Evolutionary conservation across 2,888 invertebrate genomes (phyloP).

Genomic region (Scelioninae gen. 2): DNA sequence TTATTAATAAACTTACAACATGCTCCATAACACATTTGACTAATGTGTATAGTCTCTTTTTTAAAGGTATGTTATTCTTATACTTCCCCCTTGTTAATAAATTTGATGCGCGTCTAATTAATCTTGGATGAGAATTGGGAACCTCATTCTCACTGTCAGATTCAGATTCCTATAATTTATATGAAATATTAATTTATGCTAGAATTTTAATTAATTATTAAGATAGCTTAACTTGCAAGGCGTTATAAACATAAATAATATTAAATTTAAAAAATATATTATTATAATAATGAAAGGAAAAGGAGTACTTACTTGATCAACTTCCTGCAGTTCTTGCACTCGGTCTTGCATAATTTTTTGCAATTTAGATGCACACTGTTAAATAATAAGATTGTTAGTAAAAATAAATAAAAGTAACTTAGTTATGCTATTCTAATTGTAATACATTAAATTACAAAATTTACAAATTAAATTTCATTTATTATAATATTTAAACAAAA

Average conservation of each 20-base stretch:
- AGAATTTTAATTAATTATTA: constrained; percentile 24
- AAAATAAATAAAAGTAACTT: no score
- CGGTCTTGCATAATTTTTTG: constrained; percentile 90
- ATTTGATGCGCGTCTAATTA: constrained; percentile 73
- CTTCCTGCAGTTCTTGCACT: constrained; percentile 84
- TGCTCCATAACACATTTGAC: constrained; percentile 86
- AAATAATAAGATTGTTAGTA: constrained; percentile 57
- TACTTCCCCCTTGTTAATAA: constrained; percentile 75
- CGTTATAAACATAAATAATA: no score
- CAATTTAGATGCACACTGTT: constrained; percentile 87
- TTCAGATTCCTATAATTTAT: constrained; percentile 69
- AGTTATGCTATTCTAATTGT: no score
- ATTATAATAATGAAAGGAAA: no score
- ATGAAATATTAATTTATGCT: not conserved
- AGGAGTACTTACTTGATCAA: constrained; percentile 77
- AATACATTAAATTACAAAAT: no score
- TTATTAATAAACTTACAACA: constrained; percentile 75
- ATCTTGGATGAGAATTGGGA: constrained; percentile 71
- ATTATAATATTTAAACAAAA: not conserved
- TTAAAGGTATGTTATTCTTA: constrained; percentile 80
- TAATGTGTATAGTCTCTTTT: constrained; percentile 87
- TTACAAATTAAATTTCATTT: no score
- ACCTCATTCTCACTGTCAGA: constrained; percentile 72
- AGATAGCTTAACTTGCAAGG: no score
- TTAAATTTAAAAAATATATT: no score